Base-by-base conservation (phyloP, 2,113 vertebrate species). In the Puma concolor region DNA sequence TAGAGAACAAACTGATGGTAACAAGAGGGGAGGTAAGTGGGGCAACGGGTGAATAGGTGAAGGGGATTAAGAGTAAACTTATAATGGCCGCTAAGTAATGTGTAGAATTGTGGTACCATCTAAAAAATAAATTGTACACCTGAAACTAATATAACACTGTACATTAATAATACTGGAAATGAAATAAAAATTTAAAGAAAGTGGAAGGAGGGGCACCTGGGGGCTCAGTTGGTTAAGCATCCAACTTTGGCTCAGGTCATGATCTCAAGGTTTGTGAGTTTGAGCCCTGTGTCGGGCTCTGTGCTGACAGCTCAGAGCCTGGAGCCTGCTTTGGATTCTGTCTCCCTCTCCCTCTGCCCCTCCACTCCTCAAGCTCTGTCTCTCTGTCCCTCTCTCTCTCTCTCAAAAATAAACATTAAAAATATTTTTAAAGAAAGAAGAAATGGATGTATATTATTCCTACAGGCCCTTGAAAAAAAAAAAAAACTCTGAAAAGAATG, bases 361-460 rank as follows among this genome's bases (percentile, higher is more conserved):
- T 60, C 57, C 7, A 7, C 21, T 21, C 8, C 57, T 60, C 57
- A 60, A 60, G 57, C 57, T 23, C 21, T 60, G 57, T 19, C 57
- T 60, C 57, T 8, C 57, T 60, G 11, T 50, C 50, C 9, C 50
- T 13, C 54, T 57, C 19, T 57, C 54, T 50, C 57, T 60, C 57
- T 21, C 54, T 23, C 57, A 60, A 60, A 57, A 60, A 23, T 60
- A 60, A 60, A 23, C 57, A 60, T 60, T 23, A 60, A 23, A 23
- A 23, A 23, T 21, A 23, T 21, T 21, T 60, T 25, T 27, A 82
- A 94, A 90, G 96, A 97, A 97, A 96, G 67, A 96, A 41, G 91
- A 97, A 97, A 96, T 74, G 15, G 96, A 33, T 67, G 41, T 63
- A 48, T 41, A 60, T 89, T 93, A 72, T 57, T 90, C 77, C 29